Base-by-base conservation (phyloP, 2,888 invertebrate genomes). In the Thymelicus acteon region DNA sequence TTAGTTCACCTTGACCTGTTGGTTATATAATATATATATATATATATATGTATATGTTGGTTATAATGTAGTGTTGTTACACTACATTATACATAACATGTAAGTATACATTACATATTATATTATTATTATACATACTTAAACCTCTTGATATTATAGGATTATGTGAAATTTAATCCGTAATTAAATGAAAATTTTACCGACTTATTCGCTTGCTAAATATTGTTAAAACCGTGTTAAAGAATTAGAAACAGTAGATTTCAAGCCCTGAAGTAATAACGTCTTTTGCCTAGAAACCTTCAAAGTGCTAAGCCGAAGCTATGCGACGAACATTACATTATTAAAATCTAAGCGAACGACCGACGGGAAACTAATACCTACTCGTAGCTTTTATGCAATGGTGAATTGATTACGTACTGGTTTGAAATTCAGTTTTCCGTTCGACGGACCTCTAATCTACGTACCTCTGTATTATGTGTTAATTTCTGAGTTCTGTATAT, bases 291-390 rank as follows among this genome's bases (percentile, higher is more conserved):
- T 57, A 24, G 65, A 65, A 65, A 65, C 65, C 65, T 65, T 15
- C 7, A 3, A 65, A 65, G 57, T 65, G 65, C 65, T 65, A 65
- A 66, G 47, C 66, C 58, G 58, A 19, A 37, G 58, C 48, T 66
- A 47, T 54, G 54, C 54, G 54, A 31, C 54, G 5, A 24, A 54
- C 54, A 54, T 12, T 12, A 12, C 6, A 54, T 54, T 54, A 54
- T 24, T 54, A 54, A 54, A 54, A 54, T 54, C 54, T 54, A 19
- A 54, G n/a, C 24, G 10, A 12, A 12, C 54, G 54, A 12, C 15
- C 8, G 7, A 19, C 15, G 19, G 49, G 49, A 52, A 52, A 52
- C 1, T 52, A 15, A 52, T 10, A 44, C 10, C 12, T 4, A 10
- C 12, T 12, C 4, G 4, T 44, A 44, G 12, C 12, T 44, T 44